Evolutionary conservation across 2,888 invertebrate genomes (phyloP).

Genomic region (Lottia scabra): DNA sequence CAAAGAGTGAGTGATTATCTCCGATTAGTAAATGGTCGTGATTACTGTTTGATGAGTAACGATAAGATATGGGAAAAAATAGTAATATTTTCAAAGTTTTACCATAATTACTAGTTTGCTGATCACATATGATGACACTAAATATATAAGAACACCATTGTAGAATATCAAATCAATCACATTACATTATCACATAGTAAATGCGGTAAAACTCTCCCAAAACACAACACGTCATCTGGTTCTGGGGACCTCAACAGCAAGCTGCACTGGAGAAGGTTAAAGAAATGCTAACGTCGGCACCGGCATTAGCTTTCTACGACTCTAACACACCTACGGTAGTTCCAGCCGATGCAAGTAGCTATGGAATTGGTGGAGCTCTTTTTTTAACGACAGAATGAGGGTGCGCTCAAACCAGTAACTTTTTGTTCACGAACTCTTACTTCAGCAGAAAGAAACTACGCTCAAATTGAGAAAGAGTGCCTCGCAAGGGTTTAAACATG

Average conservation of each 20-base stretch:
- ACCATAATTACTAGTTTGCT: too few relatives aligned
- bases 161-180: too few relatives aligned
- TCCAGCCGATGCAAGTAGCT: background rate
- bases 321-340: slow-evolving; percentile 7
- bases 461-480: slow-evolving; percentile 40
- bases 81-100: too few relatives aligned
- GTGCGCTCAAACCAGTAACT: slow-evolving; percentile 32
- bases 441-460: slow-evolving; percentile 29
- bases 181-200: too few relatives aligned
- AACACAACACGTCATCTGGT: slow-evolving; percentile 13
- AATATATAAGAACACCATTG: too few relatives aligned
- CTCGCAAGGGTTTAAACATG: slow-evolving; percentile 35
- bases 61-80: too few relatives aligned
- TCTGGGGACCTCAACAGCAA: slow-evolving; percentile 16
- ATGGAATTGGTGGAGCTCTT: background rate
- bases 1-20: too few relatives aligned
- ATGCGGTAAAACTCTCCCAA: too few relatives aligned
- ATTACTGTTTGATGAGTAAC: too few relatives aligned
- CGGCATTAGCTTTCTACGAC: slow-evolving; percentile 32
- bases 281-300: slow-evolving; percentile 21
- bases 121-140: too few relatives aligned
- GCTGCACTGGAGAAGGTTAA: slow-evolving; percentile 24
- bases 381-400: background rate
- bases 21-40: too few relatives aligned
- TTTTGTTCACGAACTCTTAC: slow-evolving; percentile 38